Base-by-base conservation (phyloP, 53 echinoderm and acorn worm genomes). In the Patiria pectinifera region DNA sequence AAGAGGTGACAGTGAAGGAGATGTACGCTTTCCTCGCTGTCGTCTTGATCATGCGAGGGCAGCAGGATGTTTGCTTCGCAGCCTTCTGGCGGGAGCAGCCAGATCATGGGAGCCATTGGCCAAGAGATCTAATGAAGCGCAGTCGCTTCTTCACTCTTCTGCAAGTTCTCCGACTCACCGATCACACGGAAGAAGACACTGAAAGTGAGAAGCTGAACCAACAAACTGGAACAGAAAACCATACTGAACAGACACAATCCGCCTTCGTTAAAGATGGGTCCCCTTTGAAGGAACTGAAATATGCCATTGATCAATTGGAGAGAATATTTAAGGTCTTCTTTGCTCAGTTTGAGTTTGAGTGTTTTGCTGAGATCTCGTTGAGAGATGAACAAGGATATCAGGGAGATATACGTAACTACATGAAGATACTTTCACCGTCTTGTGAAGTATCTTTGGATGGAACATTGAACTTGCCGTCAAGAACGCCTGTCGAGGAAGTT, bases 1-100 rank as follows among this genome's bases (percentile, higher is more conserved):
- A 78, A 19, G 87, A 87, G 18, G 12, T 87, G 25, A 87, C 87
- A 3, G 60, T 61, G 11, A 78, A 35, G 15, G 87, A 87, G 87
- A 77, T 87, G 87, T 77, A 78, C 43, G 61, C 78, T 18, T 78
- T 87, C 78, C 47, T 87, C 19, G 87, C 87, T 1, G 59, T 87
- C 59, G 21, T 87, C 62, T 74, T 44, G 21, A 87, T 87, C 43
- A 87, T 87, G 87, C 25, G 62, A 21, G 77, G 78, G 11, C 13
- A 78, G 16, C 87, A 25, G 44, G 87, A 87, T 45, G 77, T 87
- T 14, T 76, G 87, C 11, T 87, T 87, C 45, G 87, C 78, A 16
- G 59, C 35, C 14, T 87, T 87, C 48, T 87, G 78, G 78, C 76
- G 87, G 43, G 87, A 87, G 77, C 15, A 10, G 45, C 26, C 48